phyloP scores from a whole-genome alignment of 2,888 invertebrate species.

The Watsonalla binaria region DNA sequence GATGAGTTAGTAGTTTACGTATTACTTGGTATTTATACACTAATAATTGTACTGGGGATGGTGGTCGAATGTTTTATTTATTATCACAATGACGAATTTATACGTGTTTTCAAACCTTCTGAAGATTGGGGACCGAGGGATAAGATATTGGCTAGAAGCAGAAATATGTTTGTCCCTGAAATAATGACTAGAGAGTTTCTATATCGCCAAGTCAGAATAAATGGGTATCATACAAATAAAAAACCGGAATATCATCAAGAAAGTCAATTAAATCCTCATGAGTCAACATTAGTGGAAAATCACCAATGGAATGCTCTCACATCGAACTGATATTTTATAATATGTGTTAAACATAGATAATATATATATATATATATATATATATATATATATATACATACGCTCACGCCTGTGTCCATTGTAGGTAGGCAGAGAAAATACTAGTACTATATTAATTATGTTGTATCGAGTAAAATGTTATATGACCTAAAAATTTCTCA shows the following conservation, averaged over 20 bases:
- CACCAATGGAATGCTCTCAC: conserved; percentile 44
- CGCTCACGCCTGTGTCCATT: too few relatives aligned
- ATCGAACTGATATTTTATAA: conserved; percentile 32
- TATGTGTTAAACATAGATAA: too few relatives aligned
- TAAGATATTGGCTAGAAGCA: conserved; percentile 51
- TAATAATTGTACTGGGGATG: conserved; percentile 39
- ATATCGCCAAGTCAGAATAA: conserved; percentile 65
- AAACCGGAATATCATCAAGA: conserved; percentile 3
- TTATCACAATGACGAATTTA: conserved; percentile 20
- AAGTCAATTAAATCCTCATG: conserved; percentile 2
- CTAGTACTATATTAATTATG: too few relatives aligned
- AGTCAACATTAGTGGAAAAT: conserved; percentile 20
- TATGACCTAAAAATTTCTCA: too few relatives aligned
- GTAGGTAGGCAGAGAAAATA: too few relatives aligned
- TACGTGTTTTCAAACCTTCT: conserved; percentile 34
- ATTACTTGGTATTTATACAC: conserved; percentile 35
- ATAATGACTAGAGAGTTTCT: conserved; percentile 74
- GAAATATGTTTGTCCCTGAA: conserved; percentile 70
- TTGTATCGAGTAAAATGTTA: too few relatives aligned
- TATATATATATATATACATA: too few relatives aligned
- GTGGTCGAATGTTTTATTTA: conserved; percentile 33
- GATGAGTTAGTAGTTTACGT: conserved; percentile 40
- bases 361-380: too few relatives aligned
- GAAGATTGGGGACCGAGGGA: conserved; percentile 60
- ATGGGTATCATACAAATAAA: conserved; percentile 41